Evolutionary conservation across 2,113 vertebrate species (phyloP).

Genomic region (Glaucidium brasilianum): DNA sequence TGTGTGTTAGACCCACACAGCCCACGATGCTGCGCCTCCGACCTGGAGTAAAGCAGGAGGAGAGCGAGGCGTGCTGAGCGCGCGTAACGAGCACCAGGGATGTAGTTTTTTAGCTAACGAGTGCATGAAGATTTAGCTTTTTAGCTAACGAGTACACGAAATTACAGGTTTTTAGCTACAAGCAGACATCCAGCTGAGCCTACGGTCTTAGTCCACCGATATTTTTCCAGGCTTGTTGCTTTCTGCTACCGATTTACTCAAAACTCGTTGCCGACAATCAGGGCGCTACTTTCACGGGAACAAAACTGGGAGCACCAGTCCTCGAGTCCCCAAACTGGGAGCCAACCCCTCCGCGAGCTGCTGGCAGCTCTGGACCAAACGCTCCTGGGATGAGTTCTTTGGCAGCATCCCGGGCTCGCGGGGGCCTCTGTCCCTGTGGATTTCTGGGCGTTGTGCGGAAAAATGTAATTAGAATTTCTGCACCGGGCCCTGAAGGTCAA

Average conservation of each 20-base stretch:
- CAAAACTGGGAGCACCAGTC: not conserved
- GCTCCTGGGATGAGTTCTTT: not conserved
- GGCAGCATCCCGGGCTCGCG: not conserved
- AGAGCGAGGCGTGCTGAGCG: not conserved
- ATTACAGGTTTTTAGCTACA: not conserved
- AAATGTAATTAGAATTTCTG: not conserved
- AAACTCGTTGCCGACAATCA: not conserved
- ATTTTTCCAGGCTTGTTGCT: not conserved
- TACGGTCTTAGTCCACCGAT: not conserved
- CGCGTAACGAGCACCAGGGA: rapidly evolving
- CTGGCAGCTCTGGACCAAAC: not conserved
- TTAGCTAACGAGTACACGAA: not conserved
- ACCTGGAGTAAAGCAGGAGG: not conserved
- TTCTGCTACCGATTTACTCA: not conserved
- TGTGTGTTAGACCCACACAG: not conserved
- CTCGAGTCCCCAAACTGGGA: not conserved
- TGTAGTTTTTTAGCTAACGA: not conserved
- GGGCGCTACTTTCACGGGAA: not conserved
- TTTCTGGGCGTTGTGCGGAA: not conserved
- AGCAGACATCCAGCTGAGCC: not conserved
- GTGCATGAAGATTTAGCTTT: not conserved
- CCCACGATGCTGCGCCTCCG: not conserved
- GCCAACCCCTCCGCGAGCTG: not conserved
- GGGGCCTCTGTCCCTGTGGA: not conserved
- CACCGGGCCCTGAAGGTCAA: not conserved